These are phyloP conservation scores for Lepidochitona cinerea DNA, from an alignment of 2,888 invertebrate species.

Conservation along the genomic window DNA sequence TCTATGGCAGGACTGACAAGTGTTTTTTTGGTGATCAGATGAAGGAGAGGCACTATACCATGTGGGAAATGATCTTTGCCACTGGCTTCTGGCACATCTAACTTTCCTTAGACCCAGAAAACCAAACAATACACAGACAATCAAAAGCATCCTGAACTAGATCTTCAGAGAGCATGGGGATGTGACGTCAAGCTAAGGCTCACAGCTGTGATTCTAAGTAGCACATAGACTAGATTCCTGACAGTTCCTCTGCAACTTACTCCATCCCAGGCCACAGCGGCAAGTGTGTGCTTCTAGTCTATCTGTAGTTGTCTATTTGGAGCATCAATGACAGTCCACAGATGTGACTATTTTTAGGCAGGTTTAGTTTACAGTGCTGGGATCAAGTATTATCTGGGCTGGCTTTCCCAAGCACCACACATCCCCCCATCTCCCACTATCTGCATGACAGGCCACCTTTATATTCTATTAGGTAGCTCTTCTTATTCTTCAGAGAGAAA, in stretches of 20 bases:
- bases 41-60: neutral
- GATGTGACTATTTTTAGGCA: conserved; percentile 9
- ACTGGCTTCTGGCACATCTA: neutral
- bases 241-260: neutral
- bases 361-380: conserved; percentile 1
- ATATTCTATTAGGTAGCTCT: no score
- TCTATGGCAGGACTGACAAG: neutral
- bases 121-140: conserved; percentile 7
- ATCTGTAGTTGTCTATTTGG: conserved; percentile 7
- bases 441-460: no score
- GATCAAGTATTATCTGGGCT: conserved; percentile 2
- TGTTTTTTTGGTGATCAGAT: neutral
- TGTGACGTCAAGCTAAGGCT: conserved; percentile 2
- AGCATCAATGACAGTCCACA: conserved; percentile 7
- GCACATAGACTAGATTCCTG: conserved; percentile 1
- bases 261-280: neutral
- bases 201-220: conserved; percentile 5
- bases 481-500: no score
- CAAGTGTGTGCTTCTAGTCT: neutral
- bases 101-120: neutral
- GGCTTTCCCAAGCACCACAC: neutral
- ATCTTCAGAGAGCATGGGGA: neutral
- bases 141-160: neutral
- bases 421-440: no score
- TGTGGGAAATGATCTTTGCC: neutral